Evolutionary conservation across 2,888 invertebrate species (phyloP), one percentile per base, ranked within the genome.

Genomic region (Aromia moschata): DNA sequence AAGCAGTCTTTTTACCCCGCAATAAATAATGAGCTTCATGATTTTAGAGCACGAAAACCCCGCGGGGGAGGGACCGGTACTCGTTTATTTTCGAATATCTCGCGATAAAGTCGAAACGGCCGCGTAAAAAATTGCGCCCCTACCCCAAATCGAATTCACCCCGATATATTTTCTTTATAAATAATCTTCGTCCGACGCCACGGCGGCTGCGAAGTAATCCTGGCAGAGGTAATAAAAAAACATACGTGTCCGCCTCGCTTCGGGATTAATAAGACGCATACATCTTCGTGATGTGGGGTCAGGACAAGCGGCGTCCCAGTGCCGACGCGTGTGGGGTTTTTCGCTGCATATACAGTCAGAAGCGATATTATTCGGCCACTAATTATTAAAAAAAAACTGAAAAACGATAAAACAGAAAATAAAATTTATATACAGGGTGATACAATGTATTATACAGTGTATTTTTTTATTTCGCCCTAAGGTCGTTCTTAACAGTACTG

Each of bases 231-330:
- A 46, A 56, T 43, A 54, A 37, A 61, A 60, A 62, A 64, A 58
- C 53, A 53, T 59, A 53, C 55, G 58, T 43, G 52, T 57, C 56
- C 33, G 38, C 37, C 25, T 38, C 43, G 38, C 38, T 20, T 54
- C 51, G 31, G 60, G 61, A 65, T 65, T 65, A 65, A 65, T 65
- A 65, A 65, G 56, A 46, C 30, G 37, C 62, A 62, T 65, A 65
- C 60, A 56, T 62, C 65, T 62, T 62, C 59, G 62, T 64, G 56
- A 62, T 62, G 45, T 44, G 55, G 14, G 58, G 63, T 49, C 49
- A 46, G 46, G 33, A 30, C 58, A 14, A 47, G 51, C 38, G 60
- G 46, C 56, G 62, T 33, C 14, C 7, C 3, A 9, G 18, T 2
- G 18, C 17, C 10, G 17, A 41, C 10, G 40, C n/a, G 10, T 7